Evolutionary conservation across 2,888 invertebrate genomes (phyloP), one percentile per base, ranked within the genome.

Genomic region (Nesidiocoris tenuis): DNA sequence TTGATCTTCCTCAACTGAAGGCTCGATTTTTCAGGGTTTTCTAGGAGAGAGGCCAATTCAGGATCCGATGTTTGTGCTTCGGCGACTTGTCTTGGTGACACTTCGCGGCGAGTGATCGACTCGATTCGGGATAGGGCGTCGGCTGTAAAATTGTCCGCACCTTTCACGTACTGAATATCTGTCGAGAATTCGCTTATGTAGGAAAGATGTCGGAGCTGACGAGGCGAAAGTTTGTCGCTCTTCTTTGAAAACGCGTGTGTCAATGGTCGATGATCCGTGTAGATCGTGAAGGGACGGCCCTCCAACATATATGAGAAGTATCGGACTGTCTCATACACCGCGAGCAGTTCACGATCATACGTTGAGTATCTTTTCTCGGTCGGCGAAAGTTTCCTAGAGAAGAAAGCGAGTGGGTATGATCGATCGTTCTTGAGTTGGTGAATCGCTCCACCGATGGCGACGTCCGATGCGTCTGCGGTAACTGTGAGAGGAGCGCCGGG

Each of bases 301-400:
- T 74, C 63, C 0, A 74, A 55, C 18, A 63, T 23, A 16, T 55
- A 39, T 7, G 23, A 57, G 23, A 74, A 74, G 22, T 39, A 17
- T 2, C 54, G 39, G 1, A 64, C 64, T 12, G 74, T 57, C 12
- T 17, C 54, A 22, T 74, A 65, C 1, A 74, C 18, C 2, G 74
- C 74, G 7, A 74, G 39, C 1, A 76, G 74, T 78, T 85, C 84
- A 0, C 83, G 59, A 68, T 85, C 84, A 74, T 84, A 85, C 18
- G 82, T 82, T 9, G 83, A 82, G 63, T 84, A 84, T 9, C 82
- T 83, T 18, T 56, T 64, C 76, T 84, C 81, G 0, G 82, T 74
- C 2, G 80, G 70, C 21, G 77, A 81, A 3, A 80, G 75, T 61
- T 77, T 77, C 55, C 63, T 56, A 2, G 79, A 80, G 68, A 78